Evolutionary conservation across 1,140 invertebrate species (phyloP).

Genomic region (Dysdera silvatica): DNA sequence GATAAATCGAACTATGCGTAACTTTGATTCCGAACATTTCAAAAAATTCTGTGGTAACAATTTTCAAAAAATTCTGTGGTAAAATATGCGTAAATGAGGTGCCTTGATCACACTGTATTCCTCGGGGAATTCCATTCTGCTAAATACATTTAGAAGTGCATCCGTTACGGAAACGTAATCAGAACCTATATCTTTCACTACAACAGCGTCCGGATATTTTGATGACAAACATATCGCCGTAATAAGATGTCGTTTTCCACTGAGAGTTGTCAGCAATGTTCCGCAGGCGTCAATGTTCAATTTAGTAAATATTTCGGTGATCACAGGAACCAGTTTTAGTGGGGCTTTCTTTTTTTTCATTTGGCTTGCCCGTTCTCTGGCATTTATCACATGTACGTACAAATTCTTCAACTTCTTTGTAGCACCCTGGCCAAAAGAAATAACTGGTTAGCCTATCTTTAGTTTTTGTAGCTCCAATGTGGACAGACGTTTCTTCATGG

Average conservation of each 20-base stretch:
- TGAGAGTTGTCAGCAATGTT: background rate
- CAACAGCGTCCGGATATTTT: background rate
- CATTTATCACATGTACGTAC: background rate
- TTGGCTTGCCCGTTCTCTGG: background rate
- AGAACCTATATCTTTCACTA: background rate
- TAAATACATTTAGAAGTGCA: background rate
- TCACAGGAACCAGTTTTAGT: background rate
- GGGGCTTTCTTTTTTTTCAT: background rate
- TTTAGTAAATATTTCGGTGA: constrained; percentile 1
- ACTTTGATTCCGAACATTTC: constrained; percentile 6
- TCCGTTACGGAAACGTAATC: background rate
- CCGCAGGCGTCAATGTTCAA: constrained; percentile 2
- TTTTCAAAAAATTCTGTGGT: background rate
- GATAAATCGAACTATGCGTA: background rate
- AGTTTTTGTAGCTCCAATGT: background rate
- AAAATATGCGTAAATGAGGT: no score
- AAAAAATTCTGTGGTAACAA: background rate
- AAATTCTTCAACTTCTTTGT: background rate
- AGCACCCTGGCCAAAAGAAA: background rate
- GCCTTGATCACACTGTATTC: background rate
- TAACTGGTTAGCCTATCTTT: background rate
- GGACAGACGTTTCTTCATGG: background rate
- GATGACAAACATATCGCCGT: background rate
- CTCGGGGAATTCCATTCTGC: background rate
- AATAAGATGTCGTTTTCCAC: background rate